Evolutionary conservation across 2,888 invertebrate species (phyloP), one percentile per base, ranked within the genome.

Genomic region (Noctua comes): DNA sequence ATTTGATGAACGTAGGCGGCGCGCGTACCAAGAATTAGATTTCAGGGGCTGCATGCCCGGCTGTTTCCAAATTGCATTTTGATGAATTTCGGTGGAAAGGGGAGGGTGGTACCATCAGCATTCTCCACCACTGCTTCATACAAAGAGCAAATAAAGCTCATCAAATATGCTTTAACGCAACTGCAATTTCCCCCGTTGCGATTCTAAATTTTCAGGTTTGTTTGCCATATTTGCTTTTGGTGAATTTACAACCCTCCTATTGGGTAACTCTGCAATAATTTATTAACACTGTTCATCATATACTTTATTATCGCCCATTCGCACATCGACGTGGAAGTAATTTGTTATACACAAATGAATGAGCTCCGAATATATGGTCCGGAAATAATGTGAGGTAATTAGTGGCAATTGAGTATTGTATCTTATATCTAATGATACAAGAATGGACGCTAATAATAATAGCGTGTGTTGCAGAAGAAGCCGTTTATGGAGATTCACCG

Each of bases 401-500:
- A 87, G 79, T 51, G 68, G 79, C 84, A 76, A 74, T 79, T 79
- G 84, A 73, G 57, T 86, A 78, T 69, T 86, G 73, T 85, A 76
- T 83, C 68, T 82, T 74, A 46, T 68, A 77, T 83, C 79, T 86
- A 84, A 84, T 86, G 87, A 86, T 78, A 83, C 73, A 73, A 83
- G 57, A 86, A 71, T 79, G 71, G 70, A 62, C 36, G 71, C 59
- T 76, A 64, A 72, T 84, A 74, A 84, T 86, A 84, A 84, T 70
- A 65, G 73, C 62, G 36, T 84, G 66, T 54, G 65, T 64, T 84
- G 84, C 36, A 76, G 84, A 77, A 79, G 74, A 62, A 82, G 78
- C 75, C 76, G 77, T 75, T 81, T 85, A 76, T 87, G 85, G 79
- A 75, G 76, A 74, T 80, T 88, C 85, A 89, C 86, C 79, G 88